Evolutionary conservation across 2,113 vertebrate genomes (phyloP).

Genomic region (Fregetta grallaria): DNA sequence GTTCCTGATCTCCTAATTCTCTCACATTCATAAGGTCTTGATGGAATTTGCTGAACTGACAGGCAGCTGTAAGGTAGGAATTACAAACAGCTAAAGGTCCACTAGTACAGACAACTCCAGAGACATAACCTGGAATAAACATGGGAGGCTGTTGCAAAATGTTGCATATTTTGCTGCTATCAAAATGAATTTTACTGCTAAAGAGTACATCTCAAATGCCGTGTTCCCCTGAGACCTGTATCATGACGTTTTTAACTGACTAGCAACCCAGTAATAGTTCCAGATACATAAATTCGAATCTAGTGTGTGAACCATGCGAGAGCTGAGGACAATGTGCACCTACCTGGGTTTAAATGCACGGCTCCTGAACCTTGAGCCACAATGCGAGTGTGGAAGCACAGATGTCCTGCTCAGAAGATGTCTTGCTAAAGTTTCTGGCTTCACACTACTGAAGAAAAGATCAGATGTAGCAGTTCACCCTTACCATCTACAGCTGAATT

Average conservation of each 20-base stretch:
- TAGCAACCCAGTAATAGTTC: background rate
- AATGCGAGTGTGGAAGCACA: background rate
- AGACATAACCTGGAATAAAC: background rate
- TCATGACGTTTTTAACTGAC: background rate
- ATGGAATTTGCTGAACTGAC: background rate
- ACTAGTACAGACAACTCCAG: background rate
- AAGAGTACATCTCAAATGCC: background rate
- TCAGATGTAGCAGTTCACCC: background rate
- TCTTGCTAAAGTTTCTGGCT: background rate
- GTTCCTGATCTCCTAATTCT: background rate
- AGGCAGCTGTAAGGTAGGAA: background rate
- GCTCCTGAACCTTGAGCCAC: background rate
- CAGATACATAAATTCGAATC: background rate
- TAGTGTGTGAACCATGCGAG: background rate
- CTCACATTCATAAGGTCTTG: background rate
- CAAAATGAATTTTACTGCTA: background rate
- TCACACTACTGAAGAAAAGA: background rate
- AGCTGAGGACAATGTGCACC: background rate
- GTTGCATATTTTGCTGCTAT: background rate
- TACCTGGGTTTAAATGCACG: background rate
- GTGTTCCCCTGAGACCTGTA: background rate
- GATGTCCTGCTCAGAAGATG: background rate
- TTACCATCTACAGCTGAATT: background rate
- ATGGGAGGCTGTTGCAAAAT: background rate
- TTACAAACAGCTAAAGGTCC: background rate